These are phyloP conservation scores for Drosophila oshimai DNA, from an alignment of 1,140 invertebrate species.

Conservation along the genomic window DNA sequence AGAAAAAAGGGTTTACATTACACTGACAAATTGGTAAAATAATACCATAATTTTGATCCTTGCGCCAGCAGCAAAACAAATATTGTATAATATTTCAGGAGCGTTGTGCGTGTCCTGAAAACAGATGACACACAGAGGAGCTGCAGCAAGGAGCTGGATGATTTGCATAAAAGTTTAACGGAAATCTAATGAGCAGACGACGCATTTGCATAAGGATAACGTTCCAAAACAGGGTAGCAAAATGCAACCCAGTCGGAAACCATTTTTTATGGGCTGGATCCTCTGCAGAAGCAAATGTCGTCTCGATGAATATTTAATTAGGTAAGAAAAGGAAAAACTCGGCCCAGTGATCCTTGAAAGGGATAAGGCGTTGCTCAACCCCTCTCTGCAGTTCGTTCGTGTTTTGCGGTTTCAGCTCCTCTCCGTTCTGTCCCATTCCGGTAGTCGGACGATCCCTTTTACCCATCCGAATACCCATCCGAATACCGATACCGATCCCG, in stretches of 20 bases:
- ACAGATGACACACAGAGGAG: constrained; percentile 44
- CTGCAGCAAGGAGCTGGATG: constrained; percentile 22
- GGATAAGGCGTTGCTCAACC: constrained; percentile 51
- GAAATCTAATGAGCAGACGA: constrained; percentile 68
- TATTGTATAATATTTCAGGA: constrained; percentile 71
- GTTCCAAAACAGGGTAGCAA: constrained; percentile 44
- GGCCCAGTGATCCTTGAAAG: constrained; percentile 48
- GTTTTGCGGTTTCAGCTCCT: constrained; percentile 57
- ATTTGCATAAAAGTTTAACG: constrained; percentile 77
- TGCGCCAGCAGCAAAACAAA: constrained; percentile 64
- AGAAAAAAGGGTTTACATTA: constrained; percentile 54
- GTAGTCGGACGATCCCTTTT: background rate
- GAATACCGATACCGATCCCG: background rate
- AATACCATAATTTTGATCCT: constrained; percentile 73
- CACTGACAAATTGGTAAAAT: constrained; percentile 77
- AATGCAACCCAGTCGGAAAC: constrained; percentile 39
- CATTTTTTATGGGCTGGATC: constrained; percentile 38
- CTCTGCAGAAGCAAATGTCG: constrained; percentile 58
- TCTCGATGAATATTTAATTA: constrained; percentile 78
- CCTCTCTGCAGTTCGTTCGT: constrained; percentile 23
- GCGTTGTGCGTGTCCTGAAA: constrained; percentile 31
- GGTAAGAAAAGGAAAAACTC: constrained; percentile 36
- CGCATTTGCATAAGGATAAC: constrained; percentile 43
- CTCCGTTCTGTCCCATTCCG: constrained; percentile 33
- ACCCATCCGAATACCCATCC: background rate